Evolutionary conservation across 2,797 vertebrate species (phyloP).

Genomic region (Poecilia gillii): DNA sequence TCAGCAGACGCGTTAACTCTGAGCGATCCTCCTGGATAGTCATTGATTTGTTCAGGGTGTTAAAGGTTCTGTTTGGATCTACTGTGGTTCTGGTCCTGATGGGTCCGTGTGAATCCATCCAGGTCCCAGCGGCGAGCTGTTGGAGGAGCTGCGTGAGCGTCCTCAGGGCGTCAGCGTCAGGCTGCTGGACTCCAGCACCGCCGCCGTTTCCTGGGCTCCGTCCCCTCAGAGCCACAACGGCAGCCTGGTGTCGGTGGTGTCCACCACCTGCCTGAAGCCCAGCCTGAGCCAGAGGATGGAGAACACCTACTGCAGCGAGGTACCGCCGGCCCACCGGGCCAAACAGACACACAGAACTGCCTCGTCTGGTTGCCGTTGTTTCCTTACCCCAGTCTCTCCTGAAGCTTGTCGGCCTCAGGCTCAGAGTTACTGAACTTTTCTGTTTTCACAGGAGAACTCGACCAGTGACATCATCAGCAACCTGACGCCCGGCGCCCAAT

Average conservation of each 20-base stretch:
- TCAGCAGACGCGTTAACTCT: neutral
- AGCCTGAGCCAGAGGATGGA: constrained; percentile 92
- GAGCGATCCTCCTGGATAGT: neutral
- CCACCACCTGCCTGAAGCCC: constrained; percentile 90
- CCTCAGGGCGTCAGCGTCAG: constrained; percentile 85
- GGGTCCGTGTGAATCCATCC: neutral
- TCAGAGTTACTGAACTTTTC: neutral
- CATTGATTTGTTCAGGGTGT: neutral
- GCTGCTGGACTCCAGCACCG: constrained; percentile 86
- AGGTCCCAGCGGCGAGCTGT: constrained; percentile 82
- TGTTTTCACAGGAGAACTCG: constrained; percentile 86
- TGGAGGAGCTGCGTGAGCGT: constrained; percentile 89
- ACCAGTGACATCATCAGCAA: constrained; percentile 88
- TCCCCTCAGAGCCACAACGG: constrained; percentile 78
- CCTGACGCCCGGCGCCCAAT: constrained; percentile 93
- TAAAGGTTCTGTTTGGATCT: neutral
- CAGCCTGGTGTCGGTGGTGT: constrained; percentile 90
- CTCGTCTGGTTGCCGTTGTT: neutral
- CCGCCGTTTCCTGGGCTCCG: constrained; percentile 86
- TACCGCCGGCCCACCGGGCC: constrained; percentile 37
- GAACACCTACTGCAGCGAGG: constrained; percentile 90
- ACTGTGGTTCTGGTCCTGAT: neutral
- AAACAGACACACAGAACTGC: too few relatives aligned
- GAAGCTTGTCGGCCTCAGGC: too few relatives aligned
- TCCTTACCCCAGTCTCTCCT: neutral